Percentiles rank a stretch among this genome's conserved stretches.
Conservation (phyloP, 2,113 vertebrate species). For the Chaetura pelagica region DNA sequence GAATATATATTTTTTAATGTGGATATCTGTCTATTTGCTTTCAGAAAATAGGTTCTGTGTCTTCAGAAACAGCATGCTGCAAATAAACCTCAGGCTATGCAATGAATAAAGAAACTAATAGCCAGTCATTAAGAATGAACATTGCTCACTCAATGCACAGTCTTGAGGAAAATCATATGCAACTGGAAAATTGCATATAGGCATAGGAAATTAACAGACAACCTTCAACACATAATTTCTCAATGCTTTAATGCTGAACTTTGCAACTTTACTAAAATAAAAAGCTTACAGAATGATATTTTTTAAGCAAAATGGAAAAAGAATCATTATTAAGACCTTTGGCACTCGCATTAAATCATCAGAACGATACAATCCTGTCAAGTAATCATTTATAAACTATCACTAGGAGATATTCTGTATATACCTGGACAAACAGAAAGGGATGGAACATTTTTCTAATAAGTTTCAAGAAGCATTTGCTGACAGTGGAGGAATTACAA, state of each 20-base stretch:
- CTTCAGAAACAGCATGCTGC: not conserved
- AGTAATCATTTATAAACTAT: too few species aligned
- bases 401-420: too few species aligned
- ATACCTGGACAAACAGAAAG: too few species aligned
- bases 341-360: too few species aligned
- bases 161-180: not conserved
- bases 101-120: conserved; percentile 48
- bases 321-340: not conserved
- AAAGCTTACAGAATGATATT: not conserved
- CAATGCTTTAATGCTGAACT: not conserved
- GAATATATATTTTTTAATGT: not conserved
- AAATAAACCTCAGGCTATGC: conserved; percentile 29
- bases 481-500: too few species aligned
- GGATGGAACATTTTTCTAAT: too few species aligned
- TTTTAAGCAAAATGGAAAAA: not conserved
- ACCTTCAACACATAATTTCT: not conserved
- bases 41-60: not conserved
- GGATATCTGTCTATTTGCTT: not conserved
- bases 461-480: too few species aligned
- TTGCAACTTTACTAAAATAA: not conserved
- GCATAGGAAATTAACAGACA: not conserved
- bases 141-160: not conserved
- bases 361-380: too few species aligned
- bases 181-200: not conserved
- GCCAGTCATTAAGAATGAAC: conserved; percentile 42